These are phyloP conservation scores for Pterois miles DNA, from an alignment of 2,797 vertebrate genomes.

Conservation along the genomic window DNA sequence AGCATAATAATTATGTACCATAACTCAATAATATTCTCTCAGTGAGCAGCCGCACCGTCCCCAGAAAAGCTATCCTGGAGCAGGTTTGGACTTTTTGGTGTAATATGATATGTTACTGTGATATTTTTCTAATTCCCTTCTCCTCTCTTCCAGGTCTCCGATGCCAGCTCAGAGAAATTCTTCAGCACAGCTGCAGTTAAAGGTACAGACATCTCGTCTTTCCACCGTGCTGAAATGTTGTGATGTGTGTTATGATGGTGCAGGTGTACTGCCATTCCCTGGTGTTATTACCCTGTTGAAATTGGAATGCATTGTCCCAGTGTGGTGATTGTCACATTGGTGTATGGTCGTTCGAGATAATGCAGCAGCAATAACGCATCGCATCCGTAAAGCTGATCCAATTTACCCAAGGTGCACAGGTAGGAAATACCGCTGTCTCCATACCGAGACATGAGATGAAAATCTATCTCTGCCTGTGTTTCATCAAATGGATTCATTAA, in stretches of 20 bases:
- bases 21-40: not conserved
- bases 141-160: constrained; percentile 88
- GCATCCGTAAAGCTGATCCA: not conserved
- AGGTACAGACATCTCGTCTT: constrained; percentile 83
- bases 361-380: not conserved
- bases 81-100: not conserved
- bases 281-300: not conserved
- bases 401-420: not conserved
- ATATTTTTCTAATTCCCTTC: constrained; percentile 44
- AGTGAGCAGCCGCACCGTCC: not conserved
- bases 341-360: not conserved
- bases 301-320: not conserved
- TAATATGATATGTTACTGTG: not conserved
- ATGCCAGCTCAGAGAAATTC: constrained; percentile 96
- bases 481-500: not conserved
- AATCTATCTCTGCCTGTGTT: not conserved
- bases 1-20: not conserved
- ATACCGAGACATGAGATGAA: not conserved
- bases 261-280: not conserved
- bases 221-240: not conserved
- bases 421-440: not conserved
- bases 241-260: not conserved
- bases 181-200: constrained; percentile 95
- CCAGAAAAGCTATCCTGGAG: not conserved
- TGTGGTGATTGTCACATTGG: not conserved